phyloP scores from a whole-genome alignment of 2,113 vertebrate genomes.

The Entomyzon cyanotis region DNA sequence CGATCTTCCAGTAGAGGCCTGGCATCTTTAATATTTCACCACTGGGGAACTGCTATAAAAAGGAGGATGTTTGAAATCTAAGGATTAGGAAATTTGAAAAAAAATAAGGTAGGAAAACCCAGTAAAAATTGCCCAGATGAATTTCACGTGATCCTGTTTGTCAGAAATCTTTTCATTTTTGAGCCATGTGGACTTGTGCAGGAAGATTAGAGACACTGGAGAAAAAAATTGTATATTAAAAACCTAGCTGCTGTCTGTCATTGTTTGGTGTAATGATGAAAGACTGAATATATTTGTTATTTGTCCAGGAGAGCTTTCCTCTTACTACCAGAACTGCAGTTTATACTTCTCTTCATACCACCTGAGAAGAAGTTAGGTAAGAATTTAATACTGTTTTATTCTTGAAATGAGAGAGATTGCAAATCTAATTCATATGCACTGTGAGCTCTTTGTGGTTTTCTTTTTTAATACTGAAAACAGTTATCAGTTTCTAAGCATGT shows the following conservation, averaged over 20 bases:
- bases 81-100: neutral
- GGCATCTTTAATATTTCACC: neutral
- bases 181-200: neutral
- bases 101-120: neutral
- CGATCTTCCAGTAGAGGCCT: conserved; percentile 54
- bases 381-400: neutral
- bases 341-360: conserved; percentile 82
- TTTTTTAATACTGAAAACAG: neutral
- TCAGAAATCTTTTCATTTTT: neutral
- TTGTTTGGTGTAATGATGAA: neutral
- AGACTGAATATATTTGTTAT: neutral
- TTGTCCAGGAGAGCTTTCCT: conserved; percentile 81
- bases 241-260: neutral
- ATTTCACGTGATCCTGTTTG: neutral
- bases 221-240: neutral
- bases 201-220: neutral
- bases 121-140: neutral
- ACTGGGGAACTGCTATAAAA: neutral
- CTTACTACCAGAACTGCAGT: conserved; percentile 80
- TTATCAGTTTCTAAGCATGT: neutral
- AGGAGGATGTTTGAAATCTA: neutral
- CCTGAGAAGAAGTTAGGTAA: conserved; percentile 77
- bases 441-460: neutral
- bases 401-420: neutral
- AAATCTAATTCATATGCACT: neutral